phyloP scores from a whole-genome alignment of 2,888 invertebrate species.

The Drosophila peninsularis region DNA sequence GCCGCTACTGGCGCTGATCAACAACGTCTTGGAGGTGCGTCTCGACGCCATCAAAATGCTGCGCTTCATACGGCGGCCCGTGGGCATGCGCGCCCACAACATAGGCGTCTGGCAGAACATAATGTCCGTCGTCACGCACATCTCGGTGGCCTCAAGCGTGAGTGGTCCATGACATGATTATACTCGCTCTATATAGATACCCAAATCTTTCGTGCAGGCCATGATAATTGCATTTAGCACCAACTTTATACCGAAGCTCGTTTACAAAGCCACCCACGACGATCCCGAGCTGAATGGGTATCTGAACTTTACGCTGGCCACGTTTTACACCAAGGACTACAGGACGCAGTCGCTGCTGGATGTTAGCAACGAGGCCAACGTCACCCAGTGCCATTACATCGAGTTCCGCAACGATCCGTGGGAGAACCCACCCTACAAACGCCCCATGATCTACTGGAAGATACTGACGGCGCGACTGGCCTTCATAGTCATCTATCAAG shows the following conservation, averaged over 20 bases:
- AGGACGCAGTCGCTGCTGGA: conserved; percentile 72
- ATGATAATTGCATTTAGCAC: conserved; percentile 94
- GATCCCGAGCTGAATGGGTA: conserved; percentile 87
- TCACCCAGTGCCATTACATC: conserved; percentile 87
- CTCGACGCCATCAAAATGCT: conserved; percentile 93
- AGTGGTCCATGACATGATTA: too few species aligned
- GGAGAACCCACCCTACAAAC: conserved; percentile 86
- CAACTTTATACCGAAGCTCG: conserved; percentile 91
- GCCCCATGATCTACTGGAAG: conserved; percentile 90
- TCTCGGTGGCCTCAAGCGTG: conserved; percentile 92
- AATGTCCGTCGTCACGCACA: conserved; percentile 89
- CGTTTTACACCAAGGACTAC: conserved; percentile 88
- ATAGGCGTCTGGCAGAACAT: conserved; percentile 93
- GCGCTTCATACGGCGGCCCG: conserved; percentile 89
- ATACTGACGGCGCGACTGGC: conserved; percentile 89
- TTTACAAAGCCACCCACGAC: conserved; percentile 86
- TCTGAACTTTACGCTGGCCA: conserved; percentile 89
- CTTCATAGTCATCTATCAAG: conserved; percentile 91
- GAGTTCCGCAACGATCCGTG: conserved; percentile 89
- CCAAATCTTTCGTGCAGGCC: conserved; percentile 85
- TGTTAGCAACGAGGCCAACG: conserved; percentile 80
- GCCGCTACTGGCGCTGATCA: conserved; percentile 92
- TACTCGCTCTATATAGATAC: neutral
- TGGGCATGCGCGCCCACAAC: conserved; percentile 89
- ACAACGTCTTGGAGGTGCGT: conserved; percentile 93